Conservation (phyloP, 2,113 vertebrate species). For the human (Homo sapiens) region DNA sequence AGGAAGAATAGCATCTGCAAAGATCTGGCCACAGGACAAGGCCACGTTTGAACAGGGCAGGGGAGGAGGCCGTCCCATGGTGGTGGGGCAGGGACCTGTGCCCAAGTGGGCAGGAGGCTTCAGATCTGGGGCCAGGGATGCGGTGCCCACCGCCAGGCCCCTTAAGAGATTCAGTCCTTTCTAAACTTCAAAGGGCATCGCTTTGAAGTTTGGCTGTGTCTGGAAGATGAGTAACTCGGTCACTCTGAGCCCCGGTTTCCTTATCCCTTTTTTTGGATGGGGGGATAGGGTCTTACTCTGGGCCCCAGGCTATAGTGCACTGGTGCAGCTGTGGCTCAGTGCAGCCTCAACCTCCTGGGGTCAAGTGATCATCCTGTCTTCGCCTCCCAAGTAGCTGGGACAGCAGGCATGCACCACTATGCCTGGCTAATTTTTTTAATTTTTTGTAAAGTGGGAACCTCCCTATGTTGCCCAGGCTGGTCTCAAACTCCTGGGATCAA, state of each 20-base stretch:
- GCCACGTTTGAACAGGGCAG: neutral
- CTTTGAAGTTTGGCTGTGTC: neutral
- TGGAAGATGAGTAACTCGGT: neutral
- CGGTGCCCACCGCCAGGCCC: accelerated
- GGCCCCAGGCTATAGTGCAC: neutral
- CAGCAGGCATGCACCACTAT: neutral
- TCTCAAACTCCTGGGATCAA: neutral
- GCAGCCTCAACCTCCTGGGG: neutral
- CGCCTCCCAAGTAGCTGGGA: neutral
- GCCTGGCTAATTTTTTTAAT: neutral
- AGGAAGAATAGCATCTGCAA: too few species aligned
- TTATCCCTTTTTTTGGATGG: neutral
- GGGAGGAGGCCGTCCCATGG: neutral
- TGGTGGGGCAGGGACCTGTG: accelerated
- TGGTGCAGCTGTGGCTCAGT: neutral
- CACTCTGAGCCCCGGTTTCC: neutral
- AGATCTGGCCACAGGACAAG: neutral
- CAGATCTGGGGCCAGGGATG: too few species aligned
- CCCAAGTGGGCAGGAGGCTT: accelerated
- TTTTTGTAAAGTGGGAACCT: neutral
- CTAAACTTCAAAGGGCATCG: too few species aligned
- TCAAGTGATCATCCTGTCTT: neutral
- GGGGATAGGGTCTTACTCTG: neutral
- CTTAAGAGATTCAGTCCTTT: neutral
- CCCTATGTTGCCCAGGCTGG: neutral